Conservation (phyloP, 1,140 invertebrate species). For the Platyscapa corneri region DNA sequence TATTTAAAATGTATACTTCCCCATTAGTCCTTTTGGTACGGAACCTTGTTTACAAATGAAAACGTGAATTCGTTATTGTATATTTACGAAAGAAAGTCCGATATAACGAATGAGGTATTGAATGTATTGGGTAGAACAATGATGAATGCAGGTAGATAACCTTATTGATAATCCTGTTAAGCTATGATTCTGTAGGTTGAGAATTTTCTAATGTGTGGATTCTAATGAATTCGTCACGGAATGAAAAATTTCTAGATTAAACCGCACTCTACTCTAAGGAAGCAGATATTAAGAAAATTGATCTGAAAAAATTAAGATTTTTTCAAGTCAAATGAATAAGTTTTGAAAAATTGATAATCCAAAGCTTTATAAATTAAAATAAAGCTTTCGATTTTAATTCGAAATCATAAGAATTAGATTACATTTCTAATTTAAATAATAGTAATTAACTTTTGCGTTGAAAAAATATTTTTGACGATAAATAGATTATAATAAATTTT, state of each 20-base stretch:
- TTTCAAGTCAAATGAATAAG: no score
- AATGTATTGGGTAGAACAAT: conserved; percentile 23
- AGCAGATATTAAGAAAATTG: not conserved
- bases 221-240: not conserved
- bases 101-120: not conserved
- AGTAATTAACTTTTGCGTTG: no score
- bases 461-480: no score
- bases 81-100: not conserved
- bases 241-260: not conserved
- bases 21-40: conserved; percentile 42
- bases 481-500: no score
- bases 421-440: no score
- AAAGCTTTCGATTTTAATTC: no score
- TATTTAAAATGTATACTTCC: not conserved
- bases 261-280: no score
- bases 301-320: not conserved
- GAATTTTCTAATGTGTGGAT: not conserved
- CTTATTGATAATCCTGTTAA: conserved; percentile 13
- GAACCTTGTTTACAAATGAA: conserved; percentile 26
- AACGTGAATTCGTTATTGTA: conserved; percentile 3
- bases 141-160: conserved; percentile 43
- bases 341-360: no score
- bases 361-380: no score
- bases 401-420: no score
- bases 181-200: not conserved